Base-by-base conservation (phyloP, 1,140 invertebrate species). In the Gryon sp. region DNA sequence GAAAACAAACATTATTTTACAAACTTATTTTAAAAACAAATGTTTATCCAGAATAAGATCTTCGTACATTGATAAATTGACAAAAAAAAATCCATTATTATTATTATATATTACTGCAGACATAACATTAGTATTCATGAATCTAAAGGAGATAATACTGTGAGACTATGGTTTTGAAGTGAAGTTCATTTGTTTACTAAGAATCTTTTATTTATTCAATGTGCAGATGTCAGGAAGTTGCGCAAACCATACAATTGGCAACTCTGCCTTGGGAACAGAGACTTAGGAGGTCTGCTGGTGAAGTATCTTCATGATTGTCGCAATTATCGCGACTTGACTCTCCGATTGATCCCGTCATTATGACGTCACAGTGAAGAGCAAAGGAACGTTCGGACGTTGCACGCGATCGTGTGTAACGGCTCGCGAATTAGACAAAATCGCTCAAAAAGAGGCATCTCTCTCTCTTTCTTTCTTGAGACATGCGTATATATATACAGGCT, bases 281-380 rank as follows among this genome's bases (percentile, higher is more conserved):
- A n/a, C 62, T 68, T n/a, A 18, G 24, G 43, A 18, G 9, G 14
- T 41, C 80, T 32, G 28, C 4, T 7, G 2, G 28, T 32, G 2
- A 7, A 11, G 81, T 79, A 76, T 82, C 76, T 59, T 57, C 79
- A 80, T 84, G 85, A 87, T 87, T 86, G 83, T 82, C 78, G 78
- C 86, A 88, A 88, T 88, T 86, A 87, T 86, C 77, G 81, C 81
- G 78, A 87, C 85, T 87, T 88, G 86, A 87, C 86, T 87, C 76
- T 78, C 73, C 78, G 83, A 87, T 88, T 88, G 84, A 88, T 87
- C 86, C 80, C 82, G 36, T 62, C 65, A 36, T 63, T 65, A 50
- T 88, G 86, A 87, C 83, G 80, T 87, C 85, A 87, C 70, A 38
- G 48, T 50, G 34, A 9, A 9, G 26, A 59, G 20, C 43, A 46